Evolutionary conservation across 2,797 vertebrate genomes (phyloP).

Genomic region (Xenops minutus): DNA sequence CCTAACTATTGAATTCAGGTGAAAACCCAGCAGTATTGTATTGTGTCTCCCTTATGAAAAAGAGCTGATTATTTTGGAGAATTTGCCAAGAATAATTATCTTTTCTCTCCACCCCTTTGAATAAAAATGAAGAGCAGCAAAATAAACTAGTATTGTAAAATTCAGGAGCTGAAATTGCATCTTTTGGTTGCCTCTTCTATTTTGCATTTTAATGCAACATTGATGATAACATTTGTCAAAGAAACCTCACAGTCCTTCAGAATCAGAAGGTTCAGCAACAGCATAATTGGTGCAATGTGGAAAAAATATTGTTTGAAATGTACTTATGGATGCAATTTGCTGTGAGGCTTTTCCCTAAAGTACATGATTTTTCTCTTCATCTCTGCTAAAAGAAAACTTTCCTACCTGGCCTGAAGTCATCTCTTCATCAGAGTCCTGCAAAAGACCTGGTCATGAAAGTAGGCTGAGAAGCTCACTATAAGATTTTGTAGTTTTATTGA

Average conservation of each 20-base stretch:
- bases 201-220: conserved; percentile 68
- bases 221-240: conserved; percentile 66
- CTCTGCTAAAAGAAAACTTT: conserved; percentile 54
- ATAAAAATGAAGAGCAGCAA: conserved; percentile 32
- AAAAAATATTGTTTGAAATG: conserved; percentile 65
- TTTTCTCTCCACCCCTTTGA: not conserved
- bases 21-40: not conserved
- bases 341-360: conserved; percentile 64
- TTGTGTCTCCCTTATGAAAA: not conserved
- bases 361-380: conserved; percentile 62
- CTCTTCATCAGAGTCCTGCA: not conserved
- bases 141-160: conserved; percentile 44
- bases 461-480: not conserved
- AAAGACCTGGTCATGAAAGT: not conserved
- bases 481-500: not conserved
- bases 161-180: conserved; percentile 50
- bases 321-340: conserved; percentile 68
- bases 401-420: not conserved
- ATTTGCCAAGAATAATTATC: conserved; percentile 56
- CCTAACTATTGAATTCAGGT: not conserved
- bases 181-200: conserved; percentile 51
- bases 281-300: conserved; percentile 50
- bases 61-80: conserved; percentile 47
- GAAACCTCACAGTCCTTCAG: conserved; percentile 51
- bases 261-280: conserved; percentile 43